Evolutionary conservation across 1,140 invertebrate genomes (phyloP).

Genomic region (Dendroctonus ponderosae): DNA sequence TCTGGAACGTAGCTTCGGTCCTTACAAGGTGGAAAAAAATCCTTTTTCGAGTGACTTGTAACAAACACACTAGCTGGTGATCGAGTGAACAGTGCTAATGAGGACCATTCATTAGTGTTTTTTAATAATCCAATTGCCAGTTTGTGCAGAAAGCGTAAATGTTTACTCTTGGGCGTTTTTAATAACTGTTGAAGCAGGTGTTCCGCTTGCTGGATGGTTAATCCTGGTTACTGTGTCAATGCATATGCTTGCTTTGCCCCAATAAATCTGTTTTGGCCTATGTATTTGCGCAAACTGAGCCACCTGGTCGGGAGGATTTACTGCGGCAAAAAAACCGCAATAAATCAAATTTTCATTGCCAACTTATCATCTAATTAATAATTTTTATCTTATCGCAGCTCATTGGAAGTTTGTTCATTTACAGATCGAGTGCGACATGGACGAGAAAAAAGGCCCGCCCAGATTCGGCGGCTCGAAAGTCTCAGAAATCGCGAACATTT

Average conservation of each 20-base stretch:
- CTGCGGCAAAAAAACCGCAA: background rate
- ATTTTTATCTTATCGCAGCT: background rate
- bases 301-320: background rate
- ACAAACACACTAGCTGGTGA: too few relatives aligned
- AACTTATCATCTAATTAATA: background rate
- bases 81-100: too few relatives aligned
- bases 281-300: background rate
- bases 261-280: background rate
- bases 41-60: too few relatives aligned
- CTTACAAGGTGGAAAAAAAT: too few relatives aligned
- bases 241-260: background rate
- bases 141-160: constrained; percentile 10
- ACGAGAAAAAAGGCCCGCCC: constrained; percentile 67
- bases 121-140: background rate
- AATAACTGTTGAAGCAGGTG: too few relatives aligned
- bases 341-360: background rate
- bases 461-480: constrained; percentile 74
- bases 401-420: background rate
- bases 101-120: too few relatives aligned
- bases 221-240: constrained; percentile 4
- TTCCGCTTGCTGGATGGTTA: background rate
- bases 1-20: too few relatives aligned
- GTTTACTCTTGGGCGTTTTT: background rate
- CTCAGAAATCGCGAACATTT: constrained; percentile 87
- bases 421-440: constrained; percentile 48